Percentiles rank a stretch among this genome's conserved stretches.
phyloP scores from a whole-genome alignment of 2,113 vertebrate genomes.

The Galemys pyrenaicus region DNA sequence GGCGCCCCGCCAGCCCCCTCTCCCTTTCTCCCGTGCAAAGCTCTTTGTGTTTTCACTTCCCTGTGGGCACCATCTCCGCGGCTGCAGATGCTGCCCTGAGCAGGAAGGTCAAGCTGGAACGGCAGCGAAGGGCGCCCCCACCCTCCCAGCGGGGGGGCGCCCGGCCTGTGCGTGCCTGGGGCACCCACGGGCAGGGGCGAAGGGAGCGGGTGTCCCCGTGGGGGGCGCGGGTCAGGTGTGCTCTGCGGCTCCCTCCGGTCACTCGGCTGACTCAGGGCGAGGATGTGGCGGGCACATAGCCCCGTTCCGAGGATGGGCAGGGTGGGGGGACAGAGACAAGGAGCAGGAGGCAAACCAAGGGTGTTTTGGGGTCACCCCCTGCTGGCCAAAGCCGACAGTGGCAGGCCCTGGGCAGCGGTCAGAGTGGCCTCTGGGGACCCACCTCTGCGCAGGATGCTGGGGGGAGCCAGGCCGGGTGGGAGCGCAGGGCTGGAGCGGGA shows the following conservation, averaged over 20 bases:
- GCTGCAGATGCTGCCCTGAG: background rate
- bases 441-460: too few relatives aligned
- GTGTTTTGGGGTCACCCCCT: accelerated
- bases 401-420: too few relatives aligned
- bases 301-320: too few relatives aligned
- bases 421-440: too few relatives aligned
- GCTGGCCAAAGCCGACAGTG: background rate
- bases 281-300: too few relatives aligned
- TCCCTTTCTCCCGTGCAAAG: background rate
- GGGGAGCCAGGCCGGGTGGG: too few relatives aligned
- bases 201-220: too few relatives aligned
- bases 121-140: accelerated
- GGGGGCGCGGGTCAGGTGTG: too few relatives aligned
- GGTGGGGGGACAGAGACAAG: too few relatives aligned
- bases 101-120: background rate
- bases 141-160: background rate
- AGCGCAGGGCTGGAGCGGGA: too few relatives aligned
- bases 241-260: accelerated
- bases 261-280: background rate
- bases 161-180: too few relatives aligned
- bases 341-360: background rate
- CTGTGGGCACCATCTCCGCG: background rate
- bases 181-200: too few relatives aligned
- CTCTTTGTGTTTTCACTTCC: background rate
- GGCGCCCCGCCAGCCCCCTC: background rate